Conservation (phyloP, 1,140 invertebrate genomes). For the Aculops lycopersici region DNA sequence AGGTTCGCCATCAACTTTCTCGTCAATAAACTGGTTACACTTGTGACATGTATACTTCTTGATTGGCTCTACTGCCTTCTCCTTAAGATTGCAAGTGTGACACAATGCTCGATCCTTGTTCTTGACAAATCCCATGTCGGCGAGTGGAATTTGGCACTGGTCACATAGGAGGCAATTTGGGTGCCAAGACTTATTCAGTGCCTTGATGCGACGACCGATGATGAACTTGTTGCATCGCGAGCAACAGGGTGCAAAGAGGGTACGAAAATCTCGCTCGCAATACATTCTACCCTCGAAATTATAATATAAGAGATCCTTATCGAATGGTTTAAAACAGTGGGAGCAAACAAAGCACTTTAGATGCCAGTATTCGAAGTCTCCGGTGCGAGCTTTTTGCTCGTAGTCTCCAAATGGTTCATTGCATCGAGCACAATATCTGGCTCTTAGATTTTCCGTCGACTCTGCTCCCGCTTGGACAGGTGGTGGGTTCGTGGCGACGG, state of each 20-base stretch:
- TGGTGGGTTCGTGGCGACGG: too few species aligned
- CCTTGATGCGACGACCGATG: conserved; percentile 20
- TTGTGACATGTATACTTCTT: conserved; percentile 23
- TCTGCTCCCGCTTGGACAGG: too few species aligned
- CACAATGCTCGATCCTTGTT: conserved; percentile 20
- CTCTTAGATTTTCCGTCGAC: too few species aligned
- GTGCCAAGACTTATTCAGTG: conserved; percentile 23
- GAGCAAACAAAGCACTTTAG: not conserved
- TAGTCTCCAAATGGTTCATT: not conserved
- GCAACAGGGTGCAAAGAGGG: conserved; percentile 21
- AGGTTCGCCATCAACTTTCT: conserved; percentile 14
- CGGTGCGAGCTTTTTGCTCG: not conserved
- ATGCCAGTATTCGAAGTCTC: not conserved
- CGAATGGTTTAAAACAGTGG: not conserved
- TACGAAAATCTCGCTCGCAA: conserved; percentile 24
- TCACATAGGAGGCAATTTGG: conserved; percentile 23
- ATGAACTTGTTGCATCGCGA: conserved; percentile 19
- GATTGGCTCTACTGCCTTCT: conserved; percentile 19
- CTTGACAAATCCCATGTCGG: conserved; percentile 21
- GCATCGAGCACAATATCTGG: not conserved
- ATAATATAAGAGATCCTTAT: conserved; percentile 8
- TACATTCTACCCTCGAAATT: conserved; percentile 24
- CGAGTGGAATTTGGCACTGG: conserved; percentile 17
- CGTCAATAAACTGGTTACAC: conserved; percentile 21
- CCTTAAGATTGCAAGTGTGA: conserved; percentile 20